These are phyloP conservation scores for honey bee (Apis mellifera) DNA, from an alignment of 1,140 invertebrate genomes.

Conservation along the genomic window DNA sequence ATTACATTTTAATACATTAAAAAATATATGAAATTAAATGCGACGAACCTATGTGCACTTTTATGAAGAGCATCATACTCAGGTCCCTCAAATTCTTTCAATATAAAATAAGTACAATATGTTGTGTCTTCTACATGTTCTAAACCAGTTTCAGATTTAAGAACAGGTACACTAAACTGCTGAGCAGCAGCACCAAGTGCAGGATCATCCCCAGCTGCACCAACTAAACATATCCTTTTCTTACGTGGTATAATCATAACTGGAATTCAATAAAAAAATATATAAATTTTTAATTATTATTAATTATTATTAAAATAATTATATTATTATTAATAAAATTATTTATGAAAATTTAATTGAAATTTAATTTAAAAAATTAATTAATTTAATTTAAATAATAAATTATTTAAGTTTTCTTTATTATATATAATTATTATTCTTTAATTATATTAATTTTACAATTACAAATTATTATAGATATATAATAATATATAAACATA, in stretches of 20 bases:
- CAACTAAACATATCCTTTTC: conserved; percentile 85
- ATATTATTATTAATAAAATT: neutral
- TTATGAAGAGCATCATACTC: conserved; percentile 85
- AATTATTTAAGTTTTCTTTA: no score
- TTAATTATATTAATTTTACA: neutral
- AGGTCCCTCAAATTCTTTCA: conserved; percentile 86
- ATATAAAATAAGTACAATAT: conserved; percentile 87
- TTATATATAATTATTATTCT: no score
- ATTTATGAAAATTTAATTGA: neutral
- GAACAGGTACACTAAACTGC: conserved; percentile 84
- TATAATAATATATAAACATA: no score
- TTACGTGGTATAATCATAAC: conserved; percentile 77
- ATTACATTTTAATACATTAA: neutral
- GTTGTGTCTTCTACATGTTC: conserved; percentile 83
- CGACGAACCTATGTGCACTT: conserved; percentile 83
- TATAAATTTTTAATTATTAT: neutral
- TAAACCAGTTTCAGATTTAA: conserved; percentile 84
- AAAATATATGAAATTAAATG: conserved; percentile 9
- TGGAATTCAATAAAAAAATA: conserved; percentile 55
- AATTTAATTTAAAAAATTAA: no score
- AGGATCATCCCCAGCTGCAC: conserved; percentile 81
- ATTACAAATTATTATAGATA: neutral
- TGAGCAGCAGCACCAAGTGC: conserved; percentile 83
- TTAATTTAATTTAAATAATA: neutral
- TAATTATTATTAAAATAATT: neutral